Conservation (phyloP, 2,797 vertebrate species). For the Lepus townsendii region DNA sequence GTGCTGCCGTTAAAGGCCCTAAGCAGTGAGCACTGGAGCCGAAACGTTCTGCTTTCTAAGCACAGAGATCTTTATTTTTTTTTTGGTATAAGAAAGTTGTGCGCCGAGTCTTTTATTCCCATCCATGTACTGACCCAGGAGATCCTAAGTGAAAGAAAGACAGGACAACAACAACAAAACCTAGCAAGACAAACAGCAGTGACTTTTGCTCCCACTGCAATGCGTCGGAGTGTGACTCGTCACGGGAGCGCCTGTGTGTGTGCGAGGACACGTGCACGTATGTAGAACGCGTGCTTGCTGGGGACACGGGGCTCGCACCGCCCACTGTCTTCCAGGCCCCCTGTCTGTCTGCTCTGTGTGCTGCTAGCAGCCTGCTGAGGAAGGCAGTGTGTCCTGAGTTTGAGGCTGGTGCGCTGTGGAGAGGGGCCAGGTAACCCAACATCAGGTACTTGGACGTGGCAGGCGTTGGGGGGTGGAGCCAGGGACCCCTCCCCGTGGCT, state of each 20-base stretch:
- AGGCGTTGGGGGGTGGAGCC: background rate
- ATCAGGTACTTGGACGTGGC: background rate
- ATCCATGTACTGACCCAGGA: no score
- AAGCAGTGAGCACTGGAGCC: background rate
- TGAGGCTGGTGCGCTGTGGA: background rate
- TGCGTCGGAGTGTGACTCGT: background rate
- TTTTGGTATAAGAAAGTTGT: background rate
- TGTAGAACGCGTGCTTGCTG: rapidly evolving
- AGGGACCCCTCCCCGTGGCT: background rate
- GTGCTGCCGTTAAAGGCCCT: rapidly evolving
- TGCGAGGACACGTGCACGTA: rapidly evolving
- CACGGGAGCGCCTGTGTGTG: background rate
- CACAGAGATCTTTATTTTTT: background rate
- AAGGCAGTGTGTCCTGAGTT: background rate
- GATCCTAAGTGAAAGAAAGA: background rate
- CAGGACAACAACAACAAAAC: no score
- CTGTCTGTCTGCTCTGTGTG: background rate
- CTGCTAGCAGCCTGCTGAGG: rapidly evolving
- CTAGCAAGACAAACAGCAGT: background rate
- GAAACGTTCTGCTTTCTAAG: background rate
- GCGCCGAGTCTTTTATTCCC: background rate
- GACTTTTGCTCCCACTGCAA: background rate
- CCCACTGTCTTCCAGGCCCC: background rate
- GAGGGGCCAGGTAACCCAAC: background rate
- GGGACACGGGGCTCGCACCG: rapidly evolving